These are phyloP conservation scores for Apocheima hispidaria DNA, from an alignment of 2,888 invertebrate genomes.

Conservation along the genomic window DNA sequence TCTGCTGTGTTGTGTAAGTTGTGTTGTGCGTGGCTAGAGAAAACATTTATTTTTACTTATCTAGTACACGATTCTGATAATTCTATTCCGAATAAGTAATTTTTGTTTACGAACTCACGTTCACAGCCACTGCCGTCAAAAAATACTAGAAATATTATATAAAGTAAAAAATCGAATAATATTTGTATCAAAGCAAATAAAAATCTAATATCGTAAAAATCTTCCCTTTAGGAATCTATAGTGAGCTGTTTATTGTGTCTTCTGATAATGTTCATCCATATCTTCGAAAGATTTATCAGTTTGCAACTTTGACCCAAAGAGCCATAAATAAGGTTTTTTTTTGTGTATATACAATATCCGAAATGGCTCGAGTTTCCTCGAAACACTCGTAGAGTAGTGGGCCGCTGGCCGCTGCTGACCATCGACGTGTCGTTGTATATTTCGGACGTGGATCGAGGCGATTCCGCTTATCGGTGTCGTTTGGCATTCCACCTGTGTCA, in stretches of 20 bases:
- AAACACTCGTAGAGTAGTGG: neutral
- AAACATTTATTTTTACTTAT: neutral
- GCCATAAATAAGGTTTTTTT: conserved; percentile 4
- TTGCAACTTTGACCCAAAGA: neutral
- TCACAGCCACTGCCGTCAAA: neutral
- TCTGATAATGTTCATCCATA: neutral
- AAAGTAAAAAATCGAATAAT: neutral
- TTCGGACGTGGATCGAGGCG: conserved; percentile 20
- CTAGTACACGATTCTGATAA: neutral
- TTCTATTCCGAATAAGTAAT: neutral
- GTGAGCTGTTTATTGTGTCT: neutral
- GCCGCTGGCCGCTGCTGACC: neutral
- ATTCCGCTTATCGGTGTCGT: conserved; percentile 7
- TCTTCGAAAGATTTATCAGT: neutral
- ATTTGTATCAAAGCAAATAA: neutral
- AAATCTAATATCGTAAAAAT: neutral
- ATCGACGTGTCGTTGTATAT: neutral
- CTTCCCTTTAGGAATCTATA: neutral
- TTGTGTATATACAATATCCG: too few relatives aligned
- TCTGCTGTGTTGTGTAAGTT: neutral
- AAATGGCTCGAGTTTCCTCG: neutral
- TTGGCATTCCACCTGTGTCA: conserved; percentile 34
- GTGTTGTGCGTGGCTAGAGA: neutral
- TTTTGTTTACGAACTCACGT: neutral
- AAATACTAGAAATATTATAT: neutral